These are phyloP conservation scores for Anadara kagoshimensis DNA, from an alignment of 1,140 invertebrate species.

Conservation along the genomic window DNA sequence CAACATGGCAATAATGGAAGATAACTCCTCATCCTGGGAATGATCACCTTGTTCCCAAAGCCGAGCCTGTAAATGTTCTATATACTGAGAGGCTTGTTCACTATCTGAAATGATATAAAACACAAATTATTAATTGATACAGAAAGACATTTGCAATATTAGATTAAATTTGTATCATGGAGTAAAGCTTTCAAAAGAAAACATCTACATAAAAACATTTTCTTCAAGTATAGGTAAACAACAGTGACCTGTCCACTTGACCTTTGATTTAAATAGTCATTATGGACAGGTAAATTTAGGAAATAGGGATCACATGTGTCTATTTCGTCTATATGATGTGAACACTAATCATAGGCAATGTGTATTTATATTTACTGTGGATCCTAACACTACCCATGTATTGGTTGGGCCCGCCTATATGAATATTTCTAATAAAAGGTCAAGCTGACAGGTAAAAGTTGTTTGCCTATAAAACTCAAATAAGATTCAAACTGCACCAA, in stretches of 20 bases:
- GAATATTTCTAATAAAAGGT: too few species aligned
- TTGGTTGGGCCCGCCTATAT: too few species aligned
- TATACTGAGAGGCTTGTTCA: slow-evolving; percentile 81
- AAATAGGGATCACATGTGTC: too few species aligned
- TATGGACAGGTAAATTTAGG: too few species aligned
- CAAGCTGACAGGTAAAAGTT: neutral
- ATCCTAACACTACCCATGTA: too few species aligned
- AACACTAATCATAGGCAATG: too few species aligned
- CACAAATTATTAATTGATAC: neutral
- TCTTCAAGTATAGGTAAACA: too few species aligned
- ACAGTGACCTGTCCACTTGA: too few species aligned
- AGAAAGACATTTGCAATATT: neutral
- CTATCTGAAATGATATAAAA: slow-evolving; percentile 67
- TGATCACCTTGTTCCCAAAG: slow-evolving; percentile 83
- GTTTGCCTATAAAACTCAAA: neutral
- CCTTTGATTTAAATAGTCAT: too few species aligned
- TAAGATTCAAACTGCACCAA: neutral
- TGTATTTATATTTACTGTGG: too few species aligned
- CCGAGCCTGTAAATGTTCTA: slow-evolving; percentile 85
- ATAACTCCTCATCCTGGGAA: slow-evolving; percentile 87
- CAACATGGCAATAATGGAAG: slow-evolving; percentile 88
- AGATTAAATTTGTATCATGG: neutral
- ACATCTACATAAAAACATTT: neutral
- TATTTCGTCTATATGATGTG: too few species aligned
- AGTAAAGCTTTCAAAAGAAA: neutral